Percentiles rank a stretch among this genome's conserved stretches.
phyloP scores from a whole-genome alignment of 2,888 invertebrate genomes.

The Andricus curvator region DNA sequence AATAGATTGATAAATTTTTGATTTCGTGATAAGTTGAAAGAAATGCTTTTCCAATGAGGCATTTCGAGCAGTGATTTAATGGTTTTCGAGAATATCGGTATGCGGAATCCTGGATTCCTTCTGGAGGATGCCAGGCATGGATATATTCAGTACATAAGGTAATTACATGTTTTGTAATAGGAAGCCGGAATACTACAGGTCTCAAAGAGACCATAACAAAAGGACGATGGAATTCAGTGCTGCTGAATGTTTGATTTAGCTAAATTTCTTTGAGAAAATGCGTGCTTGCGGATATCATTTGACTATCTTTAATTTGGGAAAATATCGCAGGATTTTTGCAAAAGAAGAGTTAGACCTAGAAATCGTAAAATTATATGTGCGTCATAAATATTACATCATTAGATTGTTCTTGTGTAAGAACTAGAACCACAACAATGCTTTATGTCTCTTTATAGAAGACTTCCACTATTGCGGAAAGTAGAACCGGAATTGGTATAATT shows the following conservation, averaged over 20 bases:
- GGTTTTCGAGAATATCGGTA: constrained; percentile 76
- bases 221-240: too few species aligned
- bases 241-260: too few species aligned
- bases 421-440: constrained; percentile 27
- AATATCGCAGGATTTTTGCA: too few species aligned
- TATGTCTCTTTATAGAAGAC: not conserved
- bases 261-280: too few species aligned
- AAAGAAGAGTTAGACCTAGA: too few species aligned
- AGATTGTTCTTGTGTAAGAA: constrained; percentile 31
- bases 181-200: not conserved
- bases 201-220: not conserved
- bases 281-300: too few species aligned
- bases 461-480: constrained; percentile 13
- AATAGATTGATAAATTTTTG: not conserved
- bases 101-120: constrained; percentile 77
- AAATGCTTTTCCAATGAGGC: constrained; percentile 43
- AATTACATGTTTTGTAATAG: constrained; percentile 32
- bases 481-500: constrained; percentile 14
- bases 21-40: not conserved
- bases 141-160: constrained; percentile 77
- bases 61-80: constrained; percentile 59
- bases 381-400: constrained; percentile 29
- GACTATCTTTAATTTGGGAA: too few species aligned
- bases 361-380: not conserved
- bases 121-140: constrained; percentile 76